phyloP scores from a whole-genome alignment of 2,113 vertebrate genomes.

The Austrofundulus limnaeus region DNA sequence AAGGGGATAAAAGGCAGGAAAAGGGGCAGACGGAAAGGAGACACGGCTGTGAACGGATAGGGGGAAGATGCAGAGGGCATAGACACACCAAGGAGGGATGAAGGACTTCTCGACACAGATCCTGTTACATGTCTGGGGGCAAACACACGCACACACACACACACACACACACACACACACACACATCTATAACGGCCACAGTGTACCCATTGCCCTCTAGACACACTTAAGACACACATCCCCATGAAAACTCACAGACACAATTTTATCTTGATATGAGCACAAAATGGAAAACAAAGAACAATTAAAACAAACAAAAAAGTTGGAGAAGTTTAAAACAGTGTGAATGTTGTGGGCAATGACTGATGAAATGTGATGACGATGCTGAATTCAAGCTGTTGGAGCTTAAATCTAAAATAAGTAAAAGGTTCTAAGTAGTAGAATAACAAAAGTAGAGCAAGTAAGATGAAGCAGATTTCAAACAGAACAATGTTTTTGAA shows the following conservation, averaged over 20 bases:
- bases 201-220: too few relatives aligned
- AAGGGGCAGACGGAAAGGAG: conserved; percentile 34
- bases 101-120: conserved; percentile 58
- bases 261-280: too few relatives aligned
- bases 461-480: too few relatives aligned
- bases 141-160: conserved; percentile 36
- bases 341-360: too few relatives aligned
- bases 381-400: too few relatives aligned
- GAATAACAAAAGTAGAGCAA: too few relatives aligned
- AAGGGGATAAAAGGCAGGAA: conserved; percentile 26
- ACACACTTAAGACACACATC: too few relatives aligned
- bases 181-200: conserved; percentile 19
- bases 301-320: background rate
- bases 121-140: conserved; percentile 58
- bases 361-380: too few relatives aligned
- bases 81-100: conserved; percentile 59
- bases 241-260: too few relatives aligned
- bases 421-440: too few relatives aligned
- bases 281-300: background rate
- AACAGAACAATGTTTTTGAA: too few relatives aligned
- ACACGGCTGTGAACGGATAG: conserved; percentile 40
- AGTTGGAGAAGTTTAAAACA: background rate
- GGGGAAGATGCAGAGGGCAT: conserved; percentile 25
- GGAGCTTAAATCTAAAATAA: too few relatives aligned
- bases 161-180: conserved; percentile 47